Evolutionary conservation across 35 echinoderm and acorn worm genomes (phyloP).

Genomic region (Anneissia japonica): DNA sequence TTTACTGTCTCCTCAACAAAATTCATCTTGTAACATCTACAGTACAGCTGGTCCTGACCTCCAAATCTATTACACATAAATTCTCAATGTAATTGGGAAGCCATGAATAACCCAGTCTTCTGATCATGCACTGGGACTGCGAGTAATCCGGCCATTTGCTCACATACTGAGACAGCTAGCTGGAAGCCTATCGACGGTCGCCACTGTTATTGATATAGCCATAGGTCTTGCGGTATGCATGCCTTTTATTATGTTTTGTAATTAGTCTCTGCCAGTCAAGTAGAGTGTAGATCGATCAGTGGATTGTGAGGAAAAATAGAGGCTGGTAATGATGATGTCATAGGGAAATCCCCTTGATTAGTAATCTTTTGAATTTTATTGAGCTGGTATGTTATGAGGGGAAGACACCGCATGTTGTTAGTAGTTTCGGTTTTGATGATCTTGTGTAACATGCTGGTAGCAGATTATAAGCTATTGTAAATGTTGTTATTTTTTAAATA

Average conservation of each 20-base stretch:
- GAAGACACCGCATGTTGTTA: too few relatives aligned
- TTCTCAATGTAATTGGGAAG: background rate
- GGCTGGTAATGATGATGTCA: background rate
- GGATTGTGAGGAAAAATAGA: background rate
- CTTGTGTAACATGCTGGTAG: too few relatives aligned
- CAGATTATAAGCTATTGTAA: too few relatives aligned
- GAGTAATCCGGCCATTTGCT: background rate
- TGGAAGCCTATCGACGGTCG: background rate
- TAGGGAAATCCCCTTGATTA: background rate
- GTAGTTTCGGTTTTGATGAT: too few relatives aligned
- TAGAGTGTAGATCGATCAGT: background rate
- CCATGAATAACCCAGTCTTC: background rate
- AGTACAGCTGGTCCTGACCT: background rate
- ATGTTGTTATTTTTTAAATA: too few relatives aligned
- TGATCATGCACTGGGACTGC: background rate
- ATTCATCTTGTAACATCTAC: too few relatives aligned
- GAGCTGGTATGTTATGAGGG: background rate
- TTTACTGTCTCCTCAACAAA: background rate
- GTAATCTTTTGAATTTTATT: background rate
- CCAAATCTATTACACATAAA: background rate
- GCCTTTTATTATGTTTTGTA: background rate
- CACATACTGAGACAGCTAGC: background rate
- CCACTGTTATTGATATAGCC: background rate
- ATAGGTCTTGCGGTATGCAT: background rate
- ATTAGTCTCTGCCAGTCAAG: background rate